phyloP scores from a whole-genome alignment of 2,113 vertebrate genomes.

The Ochotona princeps region DNA sequence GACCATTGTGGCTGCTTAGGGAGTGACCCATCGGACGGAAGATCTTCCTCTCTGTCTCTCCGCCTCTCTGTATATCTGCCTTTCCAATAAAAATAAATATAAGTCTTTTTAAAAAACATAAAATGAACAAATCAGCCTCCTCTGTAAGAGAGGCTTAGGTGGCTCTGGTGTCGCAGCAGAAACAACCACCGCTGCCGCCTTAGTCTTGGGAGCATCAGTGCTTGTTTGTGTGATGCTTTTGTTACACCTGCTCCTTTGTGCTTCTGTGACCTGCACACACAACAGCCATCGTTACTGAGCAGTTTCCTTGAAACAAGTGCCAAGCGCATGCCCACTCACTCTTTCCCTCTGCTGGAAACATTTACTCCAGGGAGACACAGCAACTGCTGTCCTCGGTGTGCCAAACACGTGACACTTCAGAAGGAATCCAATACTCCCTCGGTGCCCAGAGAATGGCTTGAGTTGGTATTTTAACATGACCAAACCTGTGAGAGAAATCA shows the following conservation, averaged over 20 bases:
- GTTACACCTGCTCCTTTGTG: neutral
- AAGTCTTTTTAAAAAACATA: neutral
- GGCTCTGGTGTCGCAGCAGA: neutral
- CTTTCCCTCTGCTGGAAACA: neutral
- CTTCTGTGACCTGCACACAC: neutral
- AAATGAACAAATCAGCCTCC: neutral
- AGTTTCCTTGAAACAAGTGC: neutral
- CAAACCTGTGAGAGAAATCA: neutral
- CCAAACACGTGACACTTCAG: constrained; percentile 37
- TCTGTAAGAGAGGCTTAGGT: neutral
- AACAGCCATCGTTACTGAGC: neutral
- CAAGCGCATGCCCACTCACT: neutral
- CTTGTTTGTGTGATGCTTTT: neutral
- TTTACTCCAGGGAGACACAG: constrained; percentile 66
- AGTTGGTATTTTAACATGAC: constrained; percentile 56
- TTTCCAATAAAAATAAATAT: neutral
- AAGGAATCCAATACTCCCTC: constrained; percentile 77
- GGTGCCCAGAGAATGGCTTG: constrained; percentile 66
- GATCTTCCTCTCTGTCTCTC: no score
- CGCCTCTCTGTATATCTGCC: no score
- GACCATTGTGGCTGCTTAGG: no score
- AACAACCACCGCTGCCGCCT: neutral
- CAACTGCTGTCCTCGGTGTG: constrained; percentile 46
- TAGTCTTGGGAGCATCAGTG: neutral
- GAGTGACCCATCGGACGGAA: no score